Base-by-base conservation (phyloP, 1,140 invertebrate genomes). In the Drosophila jambulina region DNA sequence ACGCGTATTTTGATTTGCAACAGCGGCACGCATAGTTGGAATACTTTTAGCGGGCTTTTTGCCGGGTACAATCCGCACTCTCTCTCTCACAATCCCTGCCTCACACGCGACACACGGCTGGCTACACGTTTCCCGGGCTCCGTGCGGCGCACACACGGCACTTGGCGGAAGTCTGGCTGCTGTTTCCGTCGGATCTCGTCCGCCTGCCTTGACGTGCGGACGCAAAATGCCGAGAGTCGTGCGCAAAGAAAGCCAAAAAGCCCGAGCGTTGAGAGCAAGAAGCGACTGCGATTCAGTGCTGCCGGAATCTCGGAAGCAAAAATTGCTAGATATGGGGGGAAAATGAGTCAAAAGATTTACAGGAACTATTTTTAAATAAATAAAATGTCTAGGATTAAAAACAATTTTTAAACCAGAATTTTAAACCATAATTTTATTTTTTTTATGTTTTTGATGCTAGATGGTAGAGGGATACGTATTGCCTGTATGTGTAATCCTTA, bases 211-310 rank as follows among this genome's bases (percentile, higher is more conserved):
- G 84, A 88, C 84, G 84, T 84, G 81, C 80, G 83, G 88, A 88
- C 78, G 76, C 84, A 88, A 88, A 90, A 90, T 90, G 76, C 75
- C 76, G 85, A 90, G 84, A 87, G 84, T 88, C 85, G 84, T 90
- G 77, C 81, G 85, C 84, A 90, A 87, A 90, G 83, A 82, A 86
- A 84, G 79, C 63, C 75, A 87, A 87, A 82, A 88, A 68, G 68
- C 70, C 84, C 84, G 84, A 87, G 81, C 80, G 64, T 65, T 63
- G 67, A 71, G 76, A 71, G 65, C 75, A 49, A 63, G 48, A 48
- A 23, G 59, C 62, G 53, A 56, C 21, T 56, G 51, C 51, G 51
- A 54, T 48, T 48, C 46, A 48, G 46, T 48, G 46, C 13, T 48
- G 46, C 15, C 46, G 2, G 23, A 17, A 48, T n/a, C 8, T 25